Evolutionary conservation across 1,140 invertebrate species (phyloP).

Genomic region (Linepithema humile): DNA sequence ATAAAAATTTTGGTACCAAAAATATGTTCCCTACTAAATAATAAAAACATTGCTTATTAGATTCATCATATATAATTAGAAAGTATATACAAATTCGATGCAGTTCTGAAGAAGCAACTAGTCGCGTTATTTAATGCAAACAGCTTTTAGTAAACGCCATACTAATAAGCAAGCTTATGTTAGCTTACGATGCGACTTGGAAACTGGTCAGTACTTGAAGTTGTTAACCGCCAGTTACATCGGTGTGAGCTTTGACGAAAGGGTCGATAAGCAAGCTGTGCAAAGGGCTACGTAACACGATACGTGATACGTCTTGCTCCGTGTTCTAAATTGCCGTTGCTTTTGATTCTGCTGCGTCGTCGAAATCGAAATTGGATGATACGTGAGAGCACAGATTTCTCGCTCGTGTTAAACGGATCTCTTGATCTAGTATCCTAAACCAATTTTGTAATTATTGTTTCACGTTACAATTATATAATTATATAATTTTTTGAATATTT

Average conservation of each 20-base stretch:
- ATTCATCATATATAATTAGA: not conserved
- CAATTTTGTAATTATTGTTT: not conserved
- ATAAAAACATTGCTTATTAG: not conserved
- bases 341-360: slow-evolving; percentile 45
- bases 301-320: slow-evolving; percentile 36
- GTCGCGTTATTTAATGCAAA: not conserved
- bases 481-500: not conserved
- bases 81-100: not conserved
- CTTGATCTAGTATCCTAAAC: not conserved
- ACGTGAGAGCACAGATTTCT: slow-evolving; percentile 32
- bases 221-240: slow-evolving; percentile 25
- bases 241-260: slow-evolving; percentile 14
- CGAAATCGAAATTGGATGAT: slow-evolving; percentile 35
- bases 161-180: not conserved
- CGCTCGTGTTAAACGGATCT: not conserved
- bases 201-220: slow-evolving; percentile 1
- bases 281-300: not conserved
- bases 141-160: not conserved
- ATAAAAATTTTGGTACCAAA: too few relatives aligned
- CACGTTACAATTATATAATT: too few relatives aligned
- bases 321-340: slow-evolving; percentile 25
- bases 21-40: not conserved
- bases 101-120: not conserved
- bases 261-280: slow-evolving; percentile 1
- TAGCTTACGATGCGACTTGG: slow-evolving; percentile 13